Percentiles rank a stretch among this genome's conserved stretches.
These are phyloP conservation scores for Vidua macroura DNA, from an alignment of 2,113 vertebrate genomes.

Conservation along the genomic window DNA sequence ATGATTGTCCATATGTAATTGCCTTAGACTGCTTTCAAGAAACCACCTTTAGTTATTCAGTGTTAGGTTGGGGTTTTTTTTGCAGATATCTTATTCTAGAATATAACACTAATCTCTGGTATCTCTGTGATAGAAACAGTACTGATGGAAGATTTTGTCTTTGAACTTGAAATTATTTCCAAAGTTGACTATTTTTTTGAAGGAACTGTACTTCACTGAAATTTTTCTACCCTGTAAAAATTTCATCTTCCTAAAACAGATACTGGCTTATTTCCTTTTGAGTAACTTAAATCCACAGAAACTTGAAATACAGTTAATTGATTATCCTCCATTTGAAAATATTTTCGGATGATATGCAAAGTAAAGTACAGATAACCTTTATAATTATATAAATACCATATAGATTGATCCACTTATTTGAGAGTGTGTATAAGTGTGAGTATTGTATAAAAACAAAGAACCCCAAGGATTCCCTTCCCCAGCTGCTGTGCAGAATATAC, in stretches of 20 bases:
- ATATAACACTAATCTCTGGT: background rate
- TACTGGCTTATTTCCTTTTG: background rate
- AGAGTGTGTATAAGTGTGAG: background rate
- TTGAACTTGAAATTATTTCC: background rate
- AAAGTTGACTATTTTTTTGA: background rate
- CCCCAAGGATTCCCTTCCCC: background rate
- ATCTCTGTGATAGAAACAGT: background rate
- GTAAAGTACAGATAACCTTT: background rate
- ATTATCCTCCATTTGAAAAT: background rate
- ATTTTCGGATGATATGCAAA: background rate
- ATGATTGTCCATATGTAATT: background rate
- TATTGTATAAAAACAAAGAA: background rate
- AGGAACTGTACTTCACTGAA: background rate
- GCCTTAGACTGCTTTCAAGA: background rate
- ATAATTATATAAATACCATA: background rate
- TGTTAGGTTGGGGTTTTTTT: background rate
- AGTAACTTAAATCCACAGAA: background rate
- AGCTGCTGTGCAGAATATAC: rapidly evolving
- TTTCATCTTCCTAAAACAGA: background rate
- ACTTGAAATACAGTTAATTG: background rate
- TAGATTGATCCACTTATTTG: too few species aligned
- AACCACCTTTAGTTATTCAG: background rate
- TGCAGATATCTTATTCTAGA: background rate
- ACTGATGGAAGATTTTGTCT: background rate
- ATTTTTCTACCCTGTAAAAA: background rate